Evolutionary conservation across 2,888 invertebrate genomes (phyloP), one percentile per base, ranked within the genome.

Genomic region (Schrankia costaestrigalis): DNA sequence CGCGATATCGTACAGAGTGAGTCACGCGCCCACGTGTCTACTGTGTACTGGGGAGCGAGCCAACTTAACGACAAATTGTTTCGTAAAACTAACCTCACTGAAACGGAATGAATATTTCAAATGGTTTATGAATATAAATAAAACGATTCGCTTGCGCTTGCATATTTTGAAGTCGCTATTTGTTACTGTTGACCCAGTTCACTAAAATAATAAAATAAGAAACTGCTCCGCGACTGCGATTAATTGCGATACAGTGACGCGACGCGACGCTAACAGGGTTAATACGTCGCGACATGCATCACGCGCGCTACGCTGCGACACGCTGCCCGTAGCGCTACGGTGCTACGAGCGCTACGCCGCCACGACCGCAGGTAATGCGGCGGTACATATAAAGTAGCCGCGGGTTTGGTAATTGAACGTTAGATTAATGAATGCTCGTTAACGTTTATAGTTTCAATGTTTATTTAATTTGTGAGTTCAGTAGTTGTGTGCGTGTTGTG

Each of bases 41-140:
- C 29, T 30, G 23, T 21, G 30, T n/a, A 23, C 22, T 24, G 31
- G 31, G 24, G 34, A 33, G 22, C 21, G 26, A n/a, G 19, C 29
- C 21, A 13, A 28, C 19, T 28, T 40, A 39, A 37, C 14, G 18
- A 23, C 26, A 42, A 44, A 48, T 36, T 41, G 41, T 42, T 43
- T 51, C 13, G 21, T 26, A 26, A 15, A 30, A 42, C 32, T 31
- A 36, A 37, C 11, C 13, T 25, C 17, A 32, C 29, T 11, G 29
- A 31, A 46, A 28, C 22, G 26, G 26, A 17, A 42, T 46, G 35
- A 52, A 48, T 44, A 41, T 36, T 49, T 49, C 12, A 38, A 43
- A 17, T 22, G 25, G 21, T 26, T 38, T 34, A 50, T 40, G 42
- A 50, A 42, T 46, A 25, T 46, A 39, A 50, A 55, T 50, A 50